Evolutionary conservation across 2,797 vertebrate species (phyloP).

Genomic region (Pyrocephalus nanus): DNA sequence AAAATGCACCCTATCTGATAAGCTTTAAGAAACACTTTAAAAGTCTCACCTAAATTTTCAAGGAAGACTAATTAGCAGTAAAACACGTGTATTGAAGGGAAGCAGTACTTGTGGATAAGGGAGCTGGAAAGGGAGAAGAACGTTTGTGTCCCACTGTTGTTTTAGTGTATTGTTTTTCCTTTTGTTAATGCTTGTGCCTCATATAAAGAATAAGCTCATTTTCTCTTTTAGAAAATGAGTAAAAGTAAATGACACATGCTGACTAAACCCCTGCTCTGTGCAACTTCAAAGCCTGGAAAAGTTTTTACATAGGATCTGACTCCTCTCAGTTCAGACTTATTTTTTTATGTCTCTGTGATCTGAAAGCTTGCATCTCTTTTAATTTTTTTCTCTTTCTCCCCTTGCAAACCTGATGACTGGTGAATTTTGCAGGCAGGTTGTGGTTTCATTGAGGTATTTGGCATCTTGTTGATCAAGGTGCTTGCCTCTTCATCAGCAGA

Average conservation of each 20-base stretch:
- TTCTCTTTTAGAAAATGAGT: background rate
- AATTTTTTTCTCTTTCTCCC: background rate
- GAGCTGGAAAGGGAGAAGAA: background rate
- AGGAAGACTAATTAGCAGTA: background rate
- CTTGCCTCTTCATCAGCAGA: background rate
- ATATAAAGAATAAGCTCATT: background rate
- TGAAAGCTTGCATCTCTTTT: background rate
- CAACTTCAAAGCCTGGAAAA: slow-evolving; percentile 53
- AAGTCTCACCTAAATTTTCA: background rate
- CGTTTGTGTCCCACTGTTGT: background rate
- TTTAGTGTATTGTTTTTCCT: background rate
- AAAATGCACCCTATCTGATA: background rate
- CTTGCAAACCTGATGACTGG: background rate
- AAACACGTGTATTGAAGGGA: background rate
- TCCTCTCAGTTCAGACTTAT: background rate
- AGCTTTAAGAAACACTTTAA: background rate
- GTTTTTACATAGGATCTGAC: slow-evolving; percentile 2
- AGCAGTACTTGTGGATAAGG: background rate
- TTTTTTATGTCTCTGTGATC: slow-evolving; percentile 5
- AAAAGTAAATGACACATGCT: background rate
- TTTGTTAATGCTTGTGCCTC: background rate
- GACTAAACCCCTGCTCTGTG: background rate
- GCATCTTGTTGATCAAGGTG: slow-evolving; percentile 5
- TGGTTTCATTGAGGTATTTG: slow-evolving; percentile 23
- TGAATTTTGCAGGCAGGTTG: slow-evolving; percentile 8